phyloP scores from a whole-genome alignment of 2,888 invertebrate species.

The Luffia ferchaultella region DNA sequence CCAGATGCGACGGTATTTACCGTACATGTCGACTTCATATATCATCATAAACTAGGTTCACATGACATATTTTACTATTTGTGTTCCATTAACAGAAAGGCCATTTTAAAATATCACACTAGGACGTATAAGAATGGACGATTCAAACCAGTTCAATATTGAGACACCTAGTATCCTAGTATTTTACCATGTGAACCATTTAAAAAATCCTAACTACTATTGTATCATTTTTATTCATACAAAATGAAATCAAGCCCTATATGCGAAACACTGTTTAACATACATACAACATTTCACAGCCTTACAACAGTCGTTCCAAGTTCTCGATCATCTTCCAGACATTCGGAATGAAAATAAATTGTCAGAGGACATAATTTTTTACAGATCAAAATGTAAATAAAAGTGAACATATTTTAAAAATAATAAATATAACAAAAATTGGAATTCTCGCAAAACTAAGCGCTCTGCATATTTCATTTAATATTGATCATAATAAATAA shows the following conservation, averaged over 20 bases:
- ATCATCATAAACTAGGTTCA: not conserved
- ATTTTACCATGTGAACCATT: conserved; percentile 23
- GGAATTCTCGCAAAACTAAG: not conserved
- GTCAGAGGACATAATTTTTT: not conserved
- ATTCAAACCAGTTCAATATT: conserved; percentile 31
- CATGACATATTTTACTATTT: not conserved
- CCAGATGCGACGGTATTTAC: not conserved
- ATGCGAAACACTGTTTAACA: not conserved
- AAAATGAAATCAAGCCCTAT: conserved; percentile 20
- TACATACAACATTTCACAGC: conserved; percentile 55
- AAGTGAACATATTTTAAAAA: not conserved
- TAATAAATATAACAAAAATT: not conserved
- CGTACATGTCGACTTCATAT: not conserved
- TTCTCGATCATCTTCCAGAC: conserved; percentile 32
- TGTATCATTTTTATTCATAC: conserved; percentile 15
- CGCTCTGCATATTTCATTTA: not conserved
- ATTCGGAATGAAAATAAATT: not conserved
- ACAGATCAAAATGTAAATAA: not conserved
- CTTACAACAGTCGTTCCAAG: conserved; percentile 55
- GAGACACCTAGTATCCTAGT: conserved; percentile 22
- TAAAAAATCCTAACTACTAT: conserved; percentile 23
- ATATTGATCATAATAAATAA: too few relatives aligned
- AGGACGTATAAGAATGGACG: conserved; percentile 50
- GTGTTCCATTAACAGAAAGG: conserved; percentile 26
- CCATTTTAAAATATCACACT: conserved; percentile 32